Conservation (phyloP, 2,888 invertebrate genomes). For the Drosophila flavopinicola region DNA sequence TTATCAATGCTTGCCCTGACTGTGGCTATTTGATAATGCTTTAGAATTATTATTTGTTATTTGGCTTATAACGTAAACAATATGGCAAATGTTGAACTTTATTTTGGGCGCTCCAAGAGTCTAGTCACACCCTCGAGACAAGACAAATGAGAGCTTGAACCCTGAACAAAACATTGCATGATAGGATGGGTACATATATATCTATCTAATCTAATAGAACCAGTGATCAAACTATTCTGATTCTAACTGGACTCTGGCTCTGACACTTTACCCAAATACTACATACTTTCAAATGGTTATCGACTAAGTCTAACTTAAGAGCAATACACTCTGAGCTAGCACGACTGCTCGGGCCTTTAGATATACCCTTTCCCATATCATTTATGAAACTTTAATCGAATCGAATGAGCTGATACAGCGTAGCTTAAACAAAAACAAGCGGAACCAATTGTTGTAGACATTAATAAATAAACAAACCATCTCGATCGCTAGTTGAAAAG, state of each 20-base stretch:
- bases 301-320: too few relatives aligned
- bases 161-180: too few relatives aligned
- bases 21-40: constrained; percentile 21
- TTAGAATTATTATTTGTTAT: constrained; percentile 8
- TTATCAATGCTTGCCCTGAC: constrained; percentile 24
- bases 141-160: not conserved
- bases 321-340: too few relatives aligned
- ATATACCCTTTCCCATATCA: not conserved
- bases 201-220: too few relatives aligned
- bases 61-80: constrained; percentile 28
- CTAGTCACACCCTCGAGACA: not conserved
- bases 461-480: not conserved
- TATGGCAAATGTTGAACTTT: constrained; percentile 5
- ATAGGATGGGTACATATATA: too few relatives aligned
- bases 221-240: too few relatives aligned
- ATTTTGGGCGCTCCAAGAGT: not conserved
- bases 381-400: not conserved
- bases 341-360: too few relatives aligned
- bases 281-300: too few relatives aligned
- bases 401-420: not conserved
- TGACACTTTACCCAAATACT: too few relatives aligned
- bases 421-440: not conserved
- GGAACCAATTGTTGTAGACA: not conserved
- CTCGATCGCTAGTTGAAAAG: not conserved
- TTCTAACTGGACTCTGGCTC: too few relatives aligned